Base-by-base conservation (phyloP, 2,888 invertebrate genomes). In the Thalpophila matura region DNA sequence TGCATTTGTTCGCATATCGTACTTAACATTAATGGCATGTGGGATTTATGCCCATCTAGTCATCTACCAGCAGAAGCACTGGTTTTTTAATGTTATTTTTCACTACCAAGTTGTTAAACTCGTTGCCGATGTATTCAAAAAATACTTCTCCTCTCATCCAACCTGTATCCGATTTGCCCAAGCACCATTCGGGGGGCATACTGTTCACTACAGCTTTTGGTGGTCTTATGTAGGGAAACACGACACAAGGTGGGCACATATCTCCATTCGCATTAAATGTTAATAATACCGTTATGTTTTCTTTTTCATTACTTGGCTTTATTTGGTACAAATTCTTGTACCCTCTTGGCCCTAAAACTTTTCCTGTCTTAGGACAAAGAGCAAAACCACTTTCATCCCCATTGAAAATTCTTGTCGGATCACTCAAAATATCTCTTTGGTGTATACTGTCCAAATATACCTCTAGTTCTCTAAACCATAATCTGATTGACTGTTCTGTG, bases 381-480 rank as follows among this genome's bases (percentile, higher is more conserved):
- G 56, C 31, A 63, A 86, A 82, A 31, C 77, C 72, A 37, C 31
- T 66, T 64, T 71, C 84, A 50, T 83, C 82, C 4, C 73, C 78
- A 43, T 83, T 79, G 9, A 85, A 80, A 24, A 85, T 79, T 50
- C 47, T 68, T 53, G 50, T 50, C 3, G 81, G 77, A 38, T 78
- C 66, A 20, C 67, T 66, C 6, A 82, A 68, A 58, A 84, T 77
- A 53, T 83, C 80, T 60, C 40, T 42, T 43, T 66, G 65, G 10
- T 79, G 43, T 62, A 67, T 69, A 31, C 69, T 59, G 12, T 55
- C 67, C 46, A 84, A 70, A 69, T 68, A 80, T 43, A 68, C 47
- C 24, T 82, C 49, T 12, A 86, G 49, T 37, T 81, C 69, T 60
- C 26, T 26, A 77, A 85, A 86, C 86, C 86, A 87, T 24, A 61